These are phyloP conservation scores for Malthinus seriepunctatus DNA, from an alignment of 2,888 invertebrate genomes.

Conservation along the genomic window DNA sequence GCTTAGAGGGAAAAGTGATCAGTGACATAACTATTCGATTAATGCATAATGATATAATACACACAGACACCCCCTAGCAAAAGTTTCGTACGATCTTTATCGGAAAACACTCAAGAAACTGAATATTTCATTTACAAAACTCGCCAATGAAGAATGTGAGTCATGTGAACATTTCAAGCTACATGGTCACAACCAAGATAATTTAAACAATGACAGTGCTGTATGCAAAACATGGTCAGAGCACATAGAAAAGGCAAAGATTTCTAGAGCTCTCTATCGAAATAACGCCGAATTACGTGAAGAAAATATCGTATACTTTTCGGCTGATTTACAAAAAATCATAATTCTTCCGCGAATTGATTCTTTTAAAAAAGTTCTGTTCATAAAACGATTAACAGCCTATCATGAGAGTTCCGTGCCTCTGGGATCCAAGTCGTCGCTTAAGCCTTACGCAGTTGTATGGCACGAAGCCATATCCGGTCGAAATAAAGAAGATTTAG, in stretches of 20 bases:
- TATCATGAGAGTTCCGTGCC: slow-evolving; percentile 18
- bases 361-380: slow-evolving; percentile 14
- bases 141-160: slow-evolving; percentile 7
- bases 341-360: slow-evolving; percentile 16
- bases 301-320: slow-evolving; percentile 15
- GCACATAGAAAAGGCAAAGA: slow-evolving; percentile 15
- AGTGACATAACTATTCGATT: too few species aligned
- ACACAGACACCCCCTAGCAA: too few species aligned
- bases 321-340: slow-evolving; percentile 22
- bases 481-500: slow-evolving; percentile 21
- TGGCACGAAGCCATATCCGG: slow-evolving; percentile 6
- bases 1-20: too few species aligned
- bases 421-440: background rate
- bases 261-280: slow-evolving; percentile 13
- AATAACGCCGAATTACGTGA: slow-evolving; percentile 6
- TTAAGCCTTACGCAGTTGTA: background rate
- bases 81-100: too few species aligned
- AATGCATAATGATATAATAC: too few species aligned
- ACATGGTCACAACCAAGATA: slow-evolving; percentile 16
- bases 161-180: slow-evolving; percentile 15
- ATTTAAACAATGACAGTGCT: slow-evolving; percentile 14
- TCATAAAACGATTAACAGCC: slow-evolving; percentile 7
- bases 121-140: slow-evolving; percentile 2
- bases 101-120: background rate
- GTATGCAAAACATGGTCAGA: slow-evolving; percentile 15